Percentiles rank a stretch among this genome's conserved stretches.
Conservation (phyloP, 2,797 vertebrate genomes). For the Melopsittacus undulatus region DNA sequence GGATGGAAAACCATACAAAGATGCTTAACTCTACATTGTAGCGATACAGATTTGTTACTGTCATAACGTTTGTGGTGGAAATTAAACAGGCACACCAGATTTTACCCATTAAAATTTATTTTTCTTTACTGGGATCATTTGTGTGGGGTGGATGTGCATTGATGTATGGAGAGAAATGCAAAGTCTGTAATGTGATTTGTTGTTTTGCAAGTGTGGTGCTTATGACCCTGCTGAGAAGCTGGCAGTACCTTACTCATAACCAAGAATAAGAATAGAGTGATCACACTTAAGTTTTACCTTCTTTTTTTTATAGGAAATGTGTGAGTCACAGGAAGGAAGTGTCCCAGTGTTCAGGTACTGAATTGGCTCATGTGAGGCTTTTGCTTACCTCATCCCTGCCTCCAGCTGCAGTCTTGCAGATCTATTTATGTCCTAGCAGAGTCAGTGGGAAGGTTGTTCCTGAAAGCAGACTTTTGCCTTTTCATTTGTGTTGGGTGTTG, state of each 20-base stretch:
- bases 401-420: neutral
- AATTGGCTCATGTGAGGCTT: neutral
- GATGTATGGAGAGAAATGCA: neutral
- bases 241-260: neutral
- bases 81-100: neutral
- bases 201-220: neutral
- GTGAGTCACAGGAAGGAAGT: neutral
- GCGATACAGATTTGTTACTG: neutral
- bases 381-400: neutral
- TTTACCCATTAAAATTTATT: neutral
- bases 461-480: neutral
- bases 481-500: neutral
- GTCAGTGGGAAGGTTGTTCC: neutral
- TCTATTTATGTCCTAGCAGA: neutral
- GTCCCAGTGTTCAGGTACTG: neutral
- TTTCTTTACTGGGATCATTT: neutral
- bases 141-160: neutral
- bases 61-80: neutral
- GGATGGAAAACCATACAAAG: neutral
- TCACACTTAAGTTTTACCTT: neutral
- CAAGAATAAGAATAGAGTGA: neutral
- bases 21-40: neutral
- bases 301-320: neutral
- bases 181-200: neutral
- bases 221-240: neutral